These are phyloP conservation scores for Drosophila prosaltans DNA, from an alignment of 1,140 invertebrate species.

Conservation along the genomic window DNA sequence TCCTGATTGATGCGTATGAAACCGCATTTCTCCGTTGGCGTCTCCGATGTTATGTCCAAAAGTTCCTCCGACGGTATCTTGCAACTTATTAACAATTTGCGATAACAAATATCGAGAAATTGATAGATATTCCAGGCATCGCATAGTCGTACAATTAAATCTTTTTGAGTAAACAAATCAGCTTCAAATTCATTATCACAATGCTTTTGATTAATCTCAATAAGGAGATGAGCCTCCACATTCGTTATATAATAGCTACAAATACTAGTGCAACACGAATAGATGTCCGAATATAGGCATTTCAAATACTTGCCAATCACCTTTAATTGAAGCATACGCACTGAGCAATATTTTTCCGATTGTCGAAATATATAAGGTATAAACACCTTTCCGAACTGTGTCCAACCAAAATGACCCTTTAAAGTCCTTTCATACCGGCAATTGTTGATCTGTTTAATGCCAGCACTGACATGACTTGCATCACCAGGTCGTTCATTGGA, in stretches of 20 bases:
- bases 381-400: conserved; percentile 91
- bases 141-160: conserved; percentile 92
- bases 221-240: conserved; percentile 93
- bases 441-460: neutral
- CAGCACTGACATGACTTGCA: neutral
- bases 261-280: conserved; percentile 93
- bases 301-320: conserved; percentile 93
- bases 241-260: conserved; percentile 96
- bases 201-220: conserved; percentile 96
- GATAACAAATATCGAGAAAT: conserved; percentile 94
- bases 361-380: conserved; percentile 94
- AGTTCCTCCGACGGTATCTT: conserved; percentile 82
- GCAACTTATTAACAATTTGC: conserved; percentile 88
- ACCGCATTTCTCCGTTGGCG: conserved; percentile 91
- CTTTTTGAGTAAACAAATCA: conserved; percentile 93
- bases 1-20: conserved; percentile 97
- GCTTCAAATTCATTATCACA: conserved; percentile 95
- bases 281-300: conserved; percentile 92
- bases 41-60: conserved; percentile 84
- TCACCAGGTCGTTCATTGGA: conserved; percentile 43
- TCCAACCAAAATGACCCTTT: conserved; percentile 95
- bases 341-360: conserved; percentile 94
- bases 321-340: conserved; percentile 95
- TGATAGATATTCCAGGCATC: conserved; percentile 96
- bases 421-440: conserved; percentile 87